A percentile compares a stretch with the other conserved stretches of the same genome.
These are phyloP conservation scores for Dolomedes plantarius DNA, from an alignment of 2,888 invertebrate species.

Conservation along the genomic window DNA sequence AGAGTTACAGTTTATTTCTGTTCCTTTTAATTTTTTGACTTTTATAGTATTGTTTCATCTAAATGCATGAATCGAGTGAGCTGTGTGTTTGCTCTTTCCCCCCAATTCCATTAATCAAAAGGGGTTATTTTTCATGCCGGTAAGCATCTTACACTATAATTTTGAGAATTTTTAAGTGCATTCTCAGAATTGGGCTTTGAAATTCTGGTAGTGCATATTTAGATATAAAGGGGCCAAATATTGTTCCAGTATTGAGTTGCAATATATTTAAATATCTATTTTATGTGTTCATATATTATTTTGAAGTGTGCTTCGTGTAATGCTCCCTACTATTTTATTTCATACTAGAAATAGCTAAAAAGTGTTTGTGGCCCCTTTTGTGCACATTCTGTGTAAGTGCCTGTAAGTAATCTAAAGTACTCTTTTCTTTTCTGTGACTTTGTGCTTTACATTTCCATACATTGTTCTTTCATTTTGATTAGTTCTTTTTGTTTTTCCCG, in stretches of 20 bases:
- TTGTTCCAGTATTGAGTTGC: constrained; percentile 5
- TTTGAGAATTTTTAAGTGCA: neutral
- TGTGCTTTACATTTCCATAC: neutral
- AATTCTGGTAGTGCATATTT: neutral
- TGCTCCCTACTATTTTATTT: too few relatives aligned
- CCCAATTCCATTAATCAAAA: constrained; percentile 1
- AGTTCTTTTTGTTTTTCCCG: neutral
- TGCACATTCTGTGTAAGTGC: constrained; percentile 65
- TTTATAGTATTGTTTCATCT: constrained; percentile 6
- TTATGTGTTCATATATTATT: neutral
- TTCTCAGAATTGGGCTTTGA: neutral
- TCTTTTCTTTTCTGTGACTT: neutral
- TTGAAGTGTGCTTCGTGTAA: neutral
- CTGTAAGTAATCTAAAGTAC: constrained; percentile 14
- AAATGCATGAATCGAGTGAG: neutral
- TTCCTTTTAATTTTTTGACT: neutral
- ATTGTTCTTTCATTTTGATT: neutral
- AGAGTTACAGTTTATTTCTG: constrained; percentile 50
- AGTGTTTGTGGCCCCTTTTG: constrained; percentile 10
- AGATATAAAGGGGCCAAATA: constrained; percentile 4
- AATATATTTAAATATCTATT: constrained; percentile 5
- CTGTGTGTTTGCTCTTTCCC: neutral
- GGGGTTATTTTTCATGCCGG: constrained; percentile 1
- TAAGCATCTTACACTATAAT: neutral
- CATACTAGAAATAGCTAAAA: neutral